phyloP scores from a whole-genome alignment of 2,797 vertebrate genomes.

The Sebastes matsubarae region DNA sequence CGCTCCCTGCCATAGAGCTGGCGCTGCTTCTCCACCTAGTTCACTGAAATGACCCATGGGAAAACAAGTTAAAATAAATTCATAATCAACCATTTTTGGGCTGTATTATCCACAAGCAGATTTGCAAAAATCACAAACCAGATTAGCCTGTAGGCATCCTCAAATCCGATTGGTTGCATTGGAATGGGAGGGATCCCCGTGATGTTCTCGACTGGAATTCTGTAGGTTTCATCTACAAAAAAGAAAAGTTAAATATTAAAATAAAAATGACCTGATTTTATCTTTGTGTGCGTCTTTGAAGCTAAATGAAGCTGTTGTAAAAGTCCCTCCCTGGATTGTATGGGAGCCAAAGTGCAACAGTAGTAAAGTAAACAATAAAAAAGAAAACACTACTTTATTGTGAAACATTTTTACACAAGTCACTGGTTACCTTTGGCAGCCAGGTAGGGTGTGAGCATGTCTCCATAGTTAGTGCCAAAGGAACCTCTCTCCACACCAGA shows the following conservation, averaged over 20 bases:
- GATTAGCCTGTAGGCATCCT: constrained; percentile 85
- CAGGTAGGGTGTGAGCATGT: constrained; percentile 88
- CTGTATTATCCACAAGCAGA: neutral
- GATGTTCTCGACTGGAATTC: constrained; percentile 74
- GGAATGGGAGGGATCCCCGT: constrained; percentile 87
- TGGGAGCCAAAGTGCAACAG: neutral
- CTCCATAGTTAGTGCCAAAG: constrained; percentile 82
- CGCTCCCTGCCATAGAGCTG: constrained; percentile 80
- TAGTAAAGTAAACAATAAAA: neutral
- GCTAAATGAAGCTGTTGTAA: neutral
- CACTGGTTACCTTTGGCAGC: constrained; percentile 85
- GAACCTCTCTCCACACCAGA: constrained; percentile 89
- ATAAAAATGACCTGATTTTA: neutral
- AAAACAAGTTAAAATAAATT: neutral
- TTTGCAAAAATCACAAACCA: constrained; percentile 79
- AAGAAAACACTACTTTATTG: neutral
- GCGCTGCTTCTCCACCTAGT: constrained; percentile 74
- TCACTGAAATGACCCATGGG: constrained; percentile 70
- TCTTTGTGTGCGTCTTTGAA: neutral
- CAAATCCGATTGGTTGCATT: constrained; percentile 90
- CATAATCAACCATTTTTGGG: neutral
- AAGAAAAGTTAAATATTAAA: neutral
- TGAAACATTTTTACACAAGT: neutral
- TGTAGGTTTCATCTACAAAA: constrained; percentile 84
- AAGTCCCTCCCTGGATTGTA: neutral